These are phyloP conservation scores for Oscheius sp. DNA, from an alignment of 2,888 invertebrate species.

Conservation along the genomic window DNA sequence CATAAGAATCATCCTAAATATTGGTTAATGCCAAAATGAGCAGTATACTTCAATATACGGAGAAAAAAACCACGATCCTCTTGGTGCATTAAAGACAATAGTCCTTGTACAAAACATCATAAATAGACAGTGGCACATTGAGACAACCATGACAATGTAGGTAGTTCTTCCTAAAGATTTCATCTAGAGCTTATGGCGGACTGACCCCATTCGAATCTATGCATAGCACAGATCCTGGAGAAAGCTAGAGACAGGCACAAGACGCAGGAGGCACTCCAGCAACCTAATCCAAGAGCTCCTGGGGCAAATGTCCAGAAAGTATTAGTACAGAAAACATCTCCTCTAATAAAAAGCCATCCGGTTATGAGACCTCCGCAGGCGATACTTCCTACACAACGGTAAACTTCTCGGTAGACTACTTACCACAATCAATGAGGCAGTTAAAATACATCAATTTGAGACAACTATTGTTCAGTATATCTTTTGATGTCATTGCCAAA, in stretches of 20 bases:
- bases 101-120: conserved; percentile 20
- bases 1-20: not conserved
- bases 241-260: conserved; percentile 4
- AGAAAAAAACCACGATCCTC: conserved; percentile 24
- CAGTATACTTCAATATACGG: conserved; percentile 7
- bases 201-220: conserved; percentile 17
- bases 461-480: conserved; percentile 2
- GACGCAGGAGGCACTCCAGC: conserved; percentile 22
- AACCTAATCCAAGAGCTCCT: conserved; percentile 30
- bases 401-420: not conserved
- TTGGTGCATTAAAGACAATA: conserved; percentile 13
- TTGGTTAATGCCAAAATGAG: not conserved
- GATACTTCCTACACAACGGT: conserved; percentile 3
- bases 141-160: not conserved
- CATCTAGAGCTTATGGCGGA: not conserved
- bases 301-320: conserved; percentile 28
- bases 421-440: conserved; percentile 22
- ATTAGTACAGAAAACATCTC: conserved; percentile 10
- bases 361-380: conserved; percentile 21
- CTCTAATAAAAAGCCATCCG: conserved; percentile 12
- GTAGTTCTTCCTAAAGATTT: not conserved
- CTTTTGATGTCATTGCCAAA: conserved; percentile 13
- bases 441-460: conserved; percentile 22
- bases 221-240: conserved; percentile 7
- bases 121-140: conserved; percentile 5